Base-by-base conservation (phyloP, 2,113 vertebrate genomes). In the Notechis scutatus region DNA sequence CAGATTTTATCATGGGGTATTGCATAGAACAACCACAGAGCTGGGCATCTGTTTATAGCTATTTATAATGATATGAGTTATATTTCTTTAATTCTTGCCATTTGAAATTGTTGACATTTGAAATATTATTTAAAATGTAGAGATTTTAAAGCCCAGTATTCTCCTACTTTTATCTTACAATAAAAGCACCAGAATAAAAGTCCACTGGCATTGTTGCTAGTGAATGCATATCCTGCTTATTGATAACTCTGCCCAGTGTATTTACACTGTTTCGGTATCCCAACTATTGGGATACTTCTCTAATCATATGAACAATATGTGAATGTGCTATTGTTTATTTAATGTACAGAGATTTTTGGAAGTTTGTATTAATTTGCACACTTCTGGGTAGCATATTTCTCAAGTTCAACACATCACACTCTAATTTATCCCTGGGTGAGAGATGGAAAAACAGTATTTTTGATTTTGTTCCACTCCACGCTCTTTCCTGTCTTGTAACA, bases 191-290 rank as follows among this genome's bases (percentile, higher is more conserved):
- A 92, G 81, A 74, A 93, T 87, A 4, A 74, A 74, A 69, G 93
- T 93, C 94, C 0, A 47, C 92, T 93, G 94, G 91, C 90, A 93
- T 89, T 93, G 93, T 92, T 96, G 94, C 92, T 92, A 93, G 93
- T 50, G 39, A 95, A 92, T 93, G 85, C 94, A 96, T 93, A 96
- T 93, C 92, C 93, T 95, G 95, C 74, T 88, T 86, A 92, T 54
- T 81, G 94, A 45, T 90, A 91, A 94, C 9, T 11, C 45, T 54
- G 50, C 87, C 94, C 55, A 89, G 89, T 93, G 93, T 93, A 94
- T 88, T 15, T 88, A 74, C 0, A 89, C 6, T 56, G 29, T 93
- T 90, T 20, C 24, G 24, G 92, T 90, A 50, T 50, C 47, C 47
- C 47, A 50, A 81, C 7, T 81, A 42, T 81, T 81, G 18, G 3